Evolutionary conservation across 1,140 invertebrate genomes (phyloP), one percentile per base, ranked within the genome.

Genomic region (Lordiphosa collinella): DNA sequence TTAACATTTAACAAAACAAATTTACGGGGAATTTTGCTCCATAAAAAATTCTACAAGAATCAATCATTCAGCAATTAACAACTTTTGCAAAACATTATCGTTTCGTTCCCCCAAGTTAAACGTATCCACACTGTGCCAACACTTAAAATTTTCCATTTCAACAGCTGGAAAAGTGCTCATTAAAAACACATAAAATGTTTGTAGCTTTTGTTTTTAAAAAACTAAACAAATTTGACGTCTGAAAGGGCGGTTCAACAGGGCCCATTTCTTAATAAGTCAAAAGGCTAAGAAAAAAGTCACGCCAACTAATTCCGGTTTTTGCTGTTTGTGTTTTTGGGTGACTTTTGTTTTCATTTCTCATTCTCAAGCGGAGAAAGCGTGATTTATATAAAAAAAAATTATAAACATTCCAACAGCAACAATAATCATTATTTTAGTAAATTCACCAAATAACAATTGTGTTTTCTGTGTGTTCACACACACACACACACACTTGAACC

Each of bases 311-410:
- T 43, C 60, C 32, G 59, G 53, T 64, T 54, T 63, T 31, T 49
- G 13, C 14, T 51, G 22, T 37, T 50, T 64, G 40, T n/a, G 40
- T 18, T 47, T 48, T 54, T 34, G 52, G 38, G 31, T 41, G 64
- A 70, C 55, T 68, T 59, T 78, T 84, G 65, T 76, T 75, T 82
- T 72, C 58, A 18, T 62, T 72, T 85, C 71, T 68, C 61, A 76
- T 85, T 84, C 76, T 85, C 67, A 76, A 54, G 25, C 47, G 52
- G 72, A 63, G 79, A 84, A 80, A 84, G 72, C 71, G 47, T 14
- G 37, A 57, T 65, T 82, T 74, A 4, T 43, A 60, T 56, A 51
- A 16, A 58, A 48, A 5, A 66, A 40, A 55, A 58, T 56, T 57
- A 38, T 44, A 66, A 40, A 56, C 38, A 57, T 57, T 63, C 53